phyloP scores from a whole-genome alignment of 1,140 invertebrate species.

The Papilio dardanus region DNA sequence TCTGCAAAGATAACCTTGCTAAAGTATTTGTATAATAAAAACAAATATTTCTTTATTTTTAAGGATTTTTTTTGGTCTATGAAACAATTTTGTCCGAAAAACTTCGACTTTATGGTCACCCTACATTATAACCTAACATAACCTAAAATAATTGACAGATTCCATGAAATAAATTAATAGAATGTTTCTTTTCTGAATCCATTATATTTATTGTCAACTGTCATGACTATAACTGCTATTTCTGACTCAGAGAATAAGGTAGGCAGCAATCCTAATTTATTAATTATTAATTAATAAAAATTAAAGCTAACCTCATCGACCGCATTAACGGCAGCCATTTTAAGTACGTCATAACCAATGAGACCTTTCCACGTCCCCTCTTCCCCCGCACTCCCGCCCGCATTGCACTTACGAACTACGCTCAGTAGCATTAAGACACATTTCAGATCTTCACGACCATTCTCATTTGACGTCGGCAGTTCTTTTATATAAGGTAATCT shows the following conservation, averaged over 20 bases:
- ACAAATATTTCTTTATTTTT: background rate
- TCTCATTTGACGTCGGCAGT: conserved; percentile 21
- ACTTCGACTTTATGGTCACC: background rate
- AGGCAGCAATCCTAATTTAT: no score
- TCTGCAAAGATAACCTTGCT: conserved; percentile 52
- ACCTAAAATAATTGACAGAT: background rate
- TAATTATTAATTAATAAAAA: no score
- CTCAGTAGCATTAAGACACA: conserved; percentile 66
- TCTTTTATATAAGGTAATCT: conserved; percentile 57
- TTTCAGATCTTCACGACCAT: conserved; percentile 53
- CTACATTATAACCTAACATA: background rate
- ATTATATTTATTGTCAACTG: no score
- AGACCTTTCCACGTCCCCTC: conserved; percentile 58
- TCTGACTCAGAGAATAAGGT: no score
- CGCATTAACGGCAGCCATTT: conserved; percentile 57
- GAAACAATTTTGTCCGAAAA: no score
- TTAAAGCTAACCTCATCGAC: conserved; percentile 57
- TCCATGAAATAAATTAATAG: background rate
- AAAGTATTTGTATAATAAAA: background rate
- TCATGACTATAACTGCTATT: no score
- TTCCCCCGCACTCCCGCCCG: background rate
- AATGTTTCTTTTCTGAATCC: no score
- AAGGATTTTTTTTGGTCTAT: no score
- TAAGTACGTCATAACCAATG: conserved; percentile 58
- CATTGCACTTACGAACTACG: conserved; percentile 60